phyloP scores from a whole-genome alignment of 2,888 invertebrate genomes.

The Achlya flavicornis region DNA sequence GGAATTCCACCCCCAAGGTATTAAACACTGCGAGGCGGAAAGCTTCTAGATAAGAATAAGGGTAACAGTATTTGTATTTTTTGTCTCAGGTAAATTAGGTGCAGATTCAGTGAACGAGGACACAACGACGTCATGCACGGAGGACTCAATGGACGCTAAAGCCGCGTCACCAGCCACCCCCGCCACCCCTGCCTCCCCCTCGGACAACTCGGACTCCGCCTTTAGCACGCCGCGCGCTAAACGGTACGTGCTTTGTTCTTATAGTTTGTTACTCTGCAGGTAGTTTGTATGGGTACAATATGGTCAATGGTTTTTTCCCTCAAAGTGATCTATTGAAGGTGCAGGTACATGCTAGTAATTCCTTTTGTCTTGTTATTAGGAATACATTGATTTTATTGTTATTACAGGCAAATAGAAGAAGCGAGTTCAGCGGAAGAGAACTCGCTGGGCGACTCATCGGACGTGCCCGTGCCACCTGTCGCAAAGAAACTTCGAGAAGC shows the following conservation, averaged over 20 bases:
- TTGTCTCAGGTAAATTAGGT: constrained; percentile 69
- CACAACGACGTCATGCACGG: constrained; percentile 89
- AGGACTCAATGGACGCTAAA: constrained; percentile 89
- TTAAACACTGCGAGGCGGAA: too few species aligned
- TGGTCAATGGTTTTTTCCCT: neutral
- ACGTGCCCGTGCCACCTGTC: constrained; percentile 64
- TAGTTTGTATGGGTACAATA: neutral
- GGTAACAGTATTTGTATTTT: neutral
- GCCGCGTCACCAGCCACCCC: constrained; percentile 70
- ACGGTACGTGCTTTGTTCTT: constrained; percentile 52
- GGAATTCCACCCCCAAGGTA: too few species aligned
- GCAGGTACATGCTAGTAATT: neutral
- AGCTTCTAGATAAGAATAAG: too few species aligned
- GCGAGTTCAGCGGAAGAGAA: constrained; percentile 83
- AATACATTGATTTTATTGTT: constrained; percentile 15
- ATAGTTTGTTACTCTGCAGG: constrained; percentile 8
- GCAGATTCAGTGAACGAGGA: constrained; percentile 87
- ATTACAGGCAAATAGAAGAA: constrained; percentile 75
- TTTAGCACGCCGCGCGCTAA: constrained; percentile 81
- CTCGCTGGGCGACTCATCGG: constrained; percentile 74
- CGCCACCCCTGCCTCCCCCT: constrained; percentile 73
- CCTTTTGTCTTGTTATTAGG: neutral
- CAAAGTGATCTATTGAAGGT: neutral
- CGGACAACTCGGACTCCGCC: constrained; percentile 79
- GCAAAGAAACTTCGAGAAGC: constrained; percentile 78